Evolutionary conservation across 2,888 invertebrate species (phyloP), one percentile per base, ranked within the genome.

Genomic region (Cenopis cana): DNA sequence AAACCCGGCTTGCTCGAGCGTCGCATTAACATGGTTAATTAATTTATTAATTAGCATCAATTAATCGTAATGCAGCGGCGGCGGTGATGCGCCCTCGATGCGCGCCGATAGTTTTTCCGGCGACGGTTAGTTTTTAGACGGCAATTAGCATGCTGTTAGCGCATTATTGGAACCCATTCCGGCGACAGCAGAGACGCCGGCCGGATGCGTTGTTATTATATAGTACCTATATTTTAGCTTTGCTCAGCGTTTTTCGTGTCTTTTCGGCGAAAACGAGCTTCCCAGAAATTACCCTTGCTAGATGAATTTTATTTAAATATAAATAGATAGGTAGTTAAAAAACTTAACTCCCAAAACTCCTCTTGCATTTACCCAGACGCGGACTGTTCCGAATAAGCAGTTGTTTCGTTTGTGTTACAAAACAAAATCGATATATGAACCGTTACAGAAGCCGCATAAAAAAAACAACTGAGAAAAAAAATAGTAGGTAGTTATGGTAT

Each of bases 11-110:
- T 83, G 82, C 81, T 86, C 83, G 85, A 84, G 87, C 90, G 88
- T 87, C 79, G 85, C 87, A 90, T 89, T 89, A 89, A 88, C 89
- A 90, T 90, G 88, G 86, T 84, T 91, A 91, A 91, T 91, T 91
- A 89, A 91, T 92, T 91, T 89, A 92, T 91, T 90, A 90, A 91
- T 92, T 91, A 90, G 84, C 89, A 90, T 90, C 87, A 90, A 91
- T 91, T 91, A 90, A 89, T 88, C 85, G 89, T 86, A 86, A 84
- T 87, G 84, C 83, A 76, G 82, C 82, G 82, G 85, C 83, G 80
- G 79, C 79, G 80, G 80, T 78, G 81, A 69, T 56, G 69, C 78
- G 81, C 81, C 79, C 79, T 79, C 84, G 89, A 82, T 82, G 82
- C 86, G 89, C 84, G 75, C 81, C 81, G 85, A 81, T 88, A 87